Conservation (phyloP, 1,140 invertebrate species). For the Caligus rogercresseyi region DNA sequence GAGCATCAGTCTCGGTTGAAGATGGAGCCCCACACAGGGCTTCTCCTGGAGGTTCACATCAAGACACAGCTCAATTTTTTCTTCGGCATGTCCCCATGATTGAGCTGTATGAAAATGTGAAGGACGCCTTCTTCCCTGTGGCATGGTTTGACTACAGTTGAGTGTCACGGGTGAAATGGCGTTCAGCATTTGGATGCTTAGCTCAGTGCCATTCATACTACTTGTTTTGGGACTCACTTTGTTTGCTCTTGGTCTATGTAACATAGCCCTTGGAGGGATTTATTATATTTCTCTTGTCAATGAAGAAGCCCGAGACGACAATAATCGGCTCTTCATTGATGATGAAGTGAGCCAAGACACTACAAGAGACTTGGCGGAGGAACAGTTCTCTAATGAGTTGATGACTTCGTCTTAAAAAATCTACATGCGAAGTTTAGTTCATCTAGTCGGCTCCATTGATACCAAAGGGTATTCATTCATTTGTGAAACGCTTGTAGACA, state of each 20-base stretch:
- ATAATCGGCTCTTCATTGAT: neutral
- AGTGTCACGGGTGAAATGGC: neutral
- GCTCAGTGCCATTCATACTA: neutral
- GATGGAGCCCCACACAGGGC: neutral
- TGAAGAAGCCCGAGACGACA: slow-evolving; percentile 4
- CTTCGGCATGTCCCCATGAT: neutral
- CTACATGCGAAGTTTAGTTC: no score
- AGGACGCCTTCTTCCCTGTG: neutral
- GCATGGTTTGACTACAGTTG: neutral
- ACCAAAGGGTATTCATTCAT: no score
- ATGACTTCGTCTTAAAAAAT: no score
- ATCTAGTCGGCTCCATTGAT: no score
- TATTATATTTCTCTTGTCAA: neutral
- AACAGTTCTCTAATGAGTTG: neutral
- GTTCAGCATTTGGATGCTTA: neutral
- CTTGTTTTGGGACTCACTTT: neutral
- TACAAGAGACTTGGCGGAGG: slow-evolving; percentile 11
- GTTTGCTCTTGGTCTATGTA: neutral
- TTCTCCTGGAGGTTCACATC: neutral
- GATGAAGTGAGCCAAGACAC: neutral
- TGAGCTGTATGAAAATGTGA: neutral
- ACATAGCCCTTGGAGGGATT: slow-evolving; percentile 3
- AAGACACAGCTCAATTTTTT: neutral
- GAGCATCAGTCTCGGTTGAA: neutral
- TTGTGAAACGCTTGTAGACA: no score